These are phyloP conservation scores for Trissolcus brochymenae DNA, from an alignment of 2,888 invertebrate genomes.

Conservation along the genomic window DNA sequence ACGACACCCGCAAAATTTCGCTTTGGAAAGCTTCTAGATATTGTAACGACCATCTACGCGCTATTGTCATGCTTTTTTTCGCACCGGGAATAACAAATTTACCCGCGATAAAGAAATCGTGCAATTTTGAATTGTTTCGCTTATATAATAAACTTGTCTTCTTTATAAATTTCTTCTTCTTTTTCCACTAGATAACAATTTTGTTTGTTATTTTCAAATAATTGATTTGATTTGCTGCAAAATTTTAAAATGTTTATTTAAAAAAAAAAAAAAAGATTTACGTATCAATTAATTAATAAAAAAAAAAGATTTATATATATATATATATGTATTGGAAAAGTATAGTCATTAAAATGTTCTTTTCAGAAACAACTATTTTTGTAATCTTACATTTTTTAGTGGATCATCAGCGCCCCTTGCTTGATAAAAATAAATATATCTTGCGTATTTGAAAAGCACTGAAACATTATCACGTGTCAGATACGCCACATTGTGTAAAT, in stretches of 20 bases:
- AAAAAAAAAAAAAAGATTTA: too few relatives aligned
- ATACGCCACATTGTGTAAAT: constrained; percentile 27
- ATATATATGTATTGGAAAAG: too few relatives aligned
- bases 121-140: constrained; percentile 34
- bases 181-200: neutral
- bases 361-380: too few relatives aligned
- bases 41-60: constrained; percentile 50
- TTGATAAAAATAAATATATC: neutral
- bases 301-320: too few relatives aligned
- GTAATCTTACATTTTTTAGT: too few relatives aligned
- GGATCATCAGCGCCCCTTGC: too few relatives aligned
- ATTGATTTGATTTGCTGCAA: too few relatives aligned
- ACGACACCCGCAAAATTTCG: constrained; percentile 56
- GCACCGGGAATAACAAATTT: constrained; percentile 34
- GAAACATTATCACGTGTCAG: constrained; percentile 10
- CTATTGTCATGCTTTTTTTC: constrained; percentile 46
- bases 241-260: too few relatives aligned
- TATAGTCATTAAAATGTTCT: too few relatives aligned
- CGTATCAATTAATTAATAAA: too few relatives aligned
- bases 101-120: constrained; percentile 30
- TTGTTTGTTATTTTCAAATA: neutral
- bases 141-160: constrained; percentile 4
- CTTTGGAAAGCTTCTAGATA: constrained; percentile 52
- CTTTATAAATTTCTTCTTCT: neutral
- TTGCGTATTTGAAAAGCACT: too few relatives aligned